A percentile compares a stretch with the other conserved stretches of the same genome.
phyloP scores from a whole-genome alignment of 2,797 vertebrate species.

The Neomorphus geoffroyi region DNA sequence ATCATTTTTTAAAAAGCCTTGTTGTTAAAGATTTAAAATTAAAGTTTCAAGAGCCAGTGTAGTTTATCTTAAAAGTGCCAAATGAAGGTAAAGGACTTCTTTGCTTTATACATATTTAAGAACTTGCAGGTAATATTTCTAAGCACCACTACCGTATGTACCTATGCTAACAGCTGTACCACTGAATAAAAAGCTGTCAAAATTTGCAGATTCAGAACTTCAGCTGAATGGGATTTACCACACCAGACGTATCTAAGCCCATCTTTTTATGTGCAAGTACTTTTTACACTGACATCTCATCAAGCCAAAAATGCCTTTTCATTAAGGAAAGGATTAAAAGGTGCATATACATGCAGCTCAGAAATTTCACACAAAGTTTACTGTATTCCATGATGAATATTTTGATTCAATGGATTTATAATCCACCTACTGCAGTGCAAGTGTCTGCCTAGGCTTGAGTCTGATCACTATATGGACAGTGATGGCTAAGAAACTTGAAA shows the following conservation, averaged over 20 bases:
- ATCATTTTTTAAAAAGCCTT: not conserved
- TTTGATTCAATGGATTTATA: slow-evolving; percentile 37
- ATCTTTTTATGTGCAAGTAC: slow-evolving; percentile 27
- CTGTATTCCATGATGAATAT: not conserved
- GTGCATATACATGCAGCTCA: slow-evolving; percentile 26
- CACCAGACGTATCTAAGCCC: slow-evolving; percentile 17
- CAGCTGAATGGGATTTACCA: slow-evolving; percentile 56
- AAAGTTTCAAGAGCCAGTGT: not conserved
- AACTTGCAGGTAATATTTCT: slow-evolving; percentile 58
- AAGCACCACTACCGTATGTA: slow-evolving; percentile 27
- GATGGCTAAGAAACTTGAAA: not conserved
- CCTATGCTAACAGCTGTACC: slow-evolving; percentile 27
- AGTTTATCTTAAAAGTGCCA: slow-evolving; percentile 46
- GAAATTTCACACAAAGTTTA: not conserved
- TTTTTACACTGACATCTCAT: slow-evolving; percentile 8
- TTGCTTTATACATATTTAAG: slow-evolving; percentile 66
- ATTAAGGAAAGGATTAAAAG: slow-evolving; percentile 46
- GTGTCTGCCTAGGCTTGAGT: not conserved
- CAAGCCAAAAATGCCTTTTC: slow-evolving; percentile 26
- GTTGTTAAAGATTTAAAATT: not conserved
- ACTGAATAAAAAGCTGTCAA: slow-evolving; percentile 61
- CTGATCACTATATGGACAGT: not conserved
- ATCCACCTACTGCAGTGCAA: not conserved
- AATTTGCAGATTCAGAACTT: slow-evolving; percentile 66
- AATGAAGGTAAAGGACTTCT: slow-evolving; percentile 37